Evolutionary conservation across 1,140 invertebrate species (phyloP).

Genomic region (Scaptomyza hsui): DNA sequence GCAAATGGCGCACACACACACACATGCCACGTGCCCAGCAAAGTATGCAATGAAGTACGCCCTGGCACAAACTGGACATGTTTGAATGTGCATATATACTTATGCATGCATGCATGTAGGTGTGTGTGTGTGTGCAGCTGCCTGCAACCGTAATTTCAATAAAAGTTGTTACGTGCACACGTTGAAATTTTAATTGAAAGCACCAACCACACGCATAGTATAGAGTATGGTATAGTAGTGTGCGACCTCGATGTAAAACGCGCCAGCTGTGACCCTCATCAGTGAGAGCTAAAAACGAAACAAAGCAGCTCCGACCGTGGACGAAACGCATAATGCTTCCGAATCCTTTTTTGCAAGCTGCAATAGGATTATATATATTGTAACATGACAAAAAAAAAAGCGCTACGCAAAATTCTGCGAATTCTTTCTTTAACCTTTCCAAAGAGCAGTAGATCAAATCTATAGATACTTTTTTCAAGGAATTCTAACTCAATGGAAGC

Average conservation of each 20-base stretch:
- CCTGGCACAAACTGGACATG: conserved; percentile 47
- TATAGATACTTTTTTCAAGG: neutral
- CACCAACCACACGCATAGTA: conserved; percentile 56
- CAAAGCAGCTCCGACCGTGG: conserved; percentile 50
- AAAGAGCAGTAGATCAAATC: neutral
- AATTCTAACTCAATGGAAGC: conserved; percentile 9
- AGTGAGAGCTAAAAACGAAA: conserved; percentile 50
- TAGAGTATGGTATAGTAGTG: neutral
- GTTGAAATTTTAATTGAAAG: conserved; percentile 82
- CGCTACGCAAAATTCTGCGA: neutral
- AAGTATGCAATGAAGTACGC: conserved; percentile 75
- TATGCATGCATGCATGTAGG: neutral
- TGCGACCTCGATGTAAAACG: conserved; percentile 51
- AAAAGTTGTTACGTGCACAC: conserved; percentile 79
- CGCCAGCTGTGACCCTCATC: conserved; percentile 72
- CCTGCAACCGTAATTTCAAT: conserved; percentile 79
- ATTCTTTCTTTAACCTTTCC: neutral
- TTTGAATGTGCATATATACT: conserved; percentile 18
- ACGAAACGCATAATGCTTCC: conserved; percentile 54
- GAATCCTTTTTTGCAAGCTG: conserved; percentile 43
- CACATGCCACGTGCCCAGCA: conserved; percentile 38
- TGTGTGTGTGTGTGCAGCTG: conserved; percentile 50
- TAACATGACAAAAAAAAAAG: neutral
- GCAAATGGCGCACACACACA: conserved; percentile 39
- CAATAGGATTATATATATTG: conserved; percentile 51